Conservation (phyloP, 2,888 invertebrate species). For the Lithophane leautieri region DNA sequence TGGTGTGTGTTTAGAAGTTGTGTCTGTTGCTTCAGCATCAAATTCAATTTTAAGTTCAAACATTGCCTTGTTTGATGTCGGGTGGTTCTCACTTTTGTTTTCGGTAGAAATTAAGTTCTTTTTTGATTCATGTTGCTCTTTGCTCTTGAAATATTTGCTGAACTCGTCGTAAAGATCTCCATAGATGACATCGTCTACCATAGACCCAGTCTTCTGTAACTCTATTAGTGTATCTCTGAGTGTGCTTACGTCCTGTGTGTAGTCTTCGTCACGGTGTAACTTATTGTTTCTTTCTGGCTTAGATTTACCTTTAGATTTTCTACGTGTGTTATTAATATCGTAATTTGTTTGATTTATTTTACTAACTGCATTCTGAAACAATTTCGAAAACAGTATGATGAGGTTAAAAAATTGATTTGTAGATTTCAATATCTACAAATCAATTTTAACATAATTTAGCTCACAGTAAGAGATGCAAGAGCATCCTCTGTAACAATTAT, state of each 20-base stretch:
- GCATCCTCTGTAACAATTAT: neutral
- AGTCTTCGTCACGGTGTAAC: neutral
- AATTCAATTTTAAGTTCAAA: constrained; percentile 13
- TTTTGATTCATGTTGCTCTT: neutral
- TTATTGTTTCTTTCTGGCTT: neutral
- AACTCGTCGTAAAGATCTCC: constrained; percentile 35
- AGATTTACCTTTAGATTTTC: neutral
- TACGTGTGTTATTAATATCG: constrained; percentile 14
- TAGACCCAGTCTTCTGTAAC: neutral
- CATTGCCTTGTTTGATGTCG: neutral
- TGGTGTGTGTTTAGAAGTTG: neutral
- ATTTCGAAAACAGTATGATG: neutral
- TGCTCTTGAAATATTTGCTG: constrained; percentile 6
- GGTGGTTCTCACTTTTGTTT: neutral
- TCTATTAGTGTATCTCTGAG: constrained; percentile 24
- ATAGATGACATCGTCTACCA: constrained; percentile 40
- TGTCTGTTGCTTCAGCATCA: neutral
- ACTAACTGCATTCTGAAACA: constrained; percentile 27
- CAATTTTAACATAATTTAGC: too few species aligned
- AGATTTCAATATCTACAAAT: neutral
- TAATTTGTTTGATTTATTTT: constrained; percentile 8
- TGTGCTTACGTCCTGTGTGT: constrained; percentile 15
- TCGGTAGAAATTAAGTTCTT: neutral
- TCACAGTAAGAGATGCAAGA: neutral
- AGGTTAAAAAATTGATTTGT: neutral